Evolutionary conservation across 2,113 vertebrate genomes (phyloP).

Genomic region (Poeciliopsis retropinna): DNA sequence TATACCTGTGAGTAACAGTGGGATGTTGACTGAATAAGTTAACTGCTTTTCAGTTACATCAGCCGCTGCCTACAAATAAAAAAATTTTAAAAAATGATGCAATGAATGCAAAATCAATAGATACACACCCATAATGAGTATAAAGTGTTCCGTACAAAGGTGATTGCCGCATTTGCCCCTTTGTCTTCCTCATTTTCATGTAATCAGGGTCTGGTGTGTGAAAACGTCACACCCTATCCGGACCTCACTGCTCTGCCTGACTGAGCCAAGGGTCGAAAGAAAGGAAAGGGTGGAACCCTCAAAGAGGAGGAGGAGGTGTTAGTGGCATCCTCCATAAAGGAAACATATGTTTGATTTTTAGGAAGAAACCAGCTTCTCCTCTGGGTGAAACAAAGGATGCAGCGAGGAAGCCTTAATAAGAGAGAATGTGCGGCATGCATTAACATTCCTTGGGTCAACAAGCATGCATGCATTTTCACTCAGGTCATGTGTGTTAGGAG

Average conservation of each 20-base stretch:
- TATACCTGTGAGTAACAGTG: too few species aligned
- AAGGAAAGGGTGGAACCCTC: conserved; percentile 66
- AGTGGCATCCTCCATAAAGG: conserved; percentile 72
- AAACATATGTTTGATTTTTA: conserved; percentile 68
- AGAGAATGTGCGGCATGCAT: conserved; percentile 44
- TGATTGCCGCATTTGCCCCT: neutral
- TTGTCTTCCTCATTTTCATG: conserved; percentile 26
- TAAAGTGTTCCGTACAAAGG: neutral
- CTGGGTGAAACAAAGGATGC: conserved; percentile 53
- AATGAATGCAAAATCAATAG: conserved; percentile 4
- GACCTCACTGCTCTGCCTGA: conserved; percentile 42
- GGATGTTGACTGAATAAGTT: neutral
- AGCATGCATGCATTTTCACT: neutral
- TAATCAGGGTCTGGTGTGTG: conserved; percentile 27
- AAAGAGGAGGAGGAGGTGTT: conserved; percentile 61
- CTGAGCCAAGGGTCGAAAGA: conserved; percentile 32
- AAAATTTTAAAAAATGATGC: neutral
- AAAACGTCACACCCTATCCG: conserved; percentile 50
- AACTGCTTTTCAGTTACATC: neutral
- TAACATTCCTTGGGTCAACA: conserved; percentile 17
- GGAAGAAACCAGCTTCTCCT: conserved; percentile 60
- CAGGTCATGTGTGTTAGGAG: neutral
- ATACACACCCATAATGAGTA: conserved; percentile 28
- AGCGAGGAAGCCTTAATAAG: conserved; percentile 60
- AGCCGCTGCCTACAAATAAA: neutral